Evolutionary conservation across 2,113 vertebrate species (phyloP).

Genomic region (Centropus bengalensis): DNA sequence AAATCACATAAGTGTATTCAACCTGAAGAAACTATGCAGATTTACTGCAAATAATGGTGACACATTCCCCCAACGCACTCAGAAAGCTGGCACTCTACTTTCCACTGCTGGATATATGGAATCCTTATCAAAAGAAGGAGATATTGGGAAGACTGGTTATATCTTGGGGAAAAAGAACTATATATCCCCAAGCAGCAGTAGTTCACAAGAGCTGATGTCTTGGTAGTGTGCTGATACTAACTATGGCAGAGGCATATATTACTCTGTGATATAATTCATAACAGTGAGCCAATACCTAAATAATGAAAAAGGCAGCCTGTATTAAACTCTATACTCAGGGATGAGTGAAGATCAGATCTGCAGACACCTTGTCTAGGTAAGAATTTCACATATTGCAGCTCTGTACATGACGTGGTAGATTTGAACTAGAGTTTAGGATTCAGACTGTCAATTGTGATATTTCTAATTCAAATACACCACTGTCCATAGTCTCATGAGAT

Average conservation of each 20-base stretch:
- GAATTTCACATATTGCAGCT: not conserved
- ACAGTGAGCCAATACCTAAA: not conserved
- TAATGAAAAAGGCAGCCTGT: not conserved
- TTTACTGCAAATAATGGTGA: not conserved
- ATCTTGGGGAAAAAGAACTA: not conserved
- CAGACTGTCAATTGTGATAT: not conserved
- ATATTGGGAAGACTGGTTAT: not conserved
- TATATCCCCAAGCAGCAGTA: not conserved
- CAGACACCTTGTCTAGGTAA: not conserved
- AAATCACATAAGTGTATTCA: not conserved
- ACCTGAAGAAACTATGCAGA: not conserved
- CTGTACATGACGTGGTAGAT: not conserved
- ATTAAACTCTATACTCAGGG: not conserved
- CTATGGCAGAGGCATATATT: not conserved
- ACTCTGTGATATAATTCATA: not conserved
- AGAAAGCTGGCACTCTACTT: not conserved
- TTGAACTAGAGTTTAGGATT: not conserved
- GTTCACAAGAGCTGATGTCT: not conserved
- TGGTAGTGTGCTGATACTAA: not conserved
- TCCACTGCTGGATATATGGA: not conserved
- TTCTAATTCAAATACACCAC: not conserved
- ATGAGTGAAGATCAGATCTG: not conserved
- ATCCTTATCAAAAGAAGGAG: not conserved
- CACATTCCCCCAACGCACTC: not conserved
- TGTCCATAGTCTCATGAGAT: not conserved